phyloP scores from a whole-genome alignment of 2,113 vertebrate genomes.

The Otus sunia region DNA sequence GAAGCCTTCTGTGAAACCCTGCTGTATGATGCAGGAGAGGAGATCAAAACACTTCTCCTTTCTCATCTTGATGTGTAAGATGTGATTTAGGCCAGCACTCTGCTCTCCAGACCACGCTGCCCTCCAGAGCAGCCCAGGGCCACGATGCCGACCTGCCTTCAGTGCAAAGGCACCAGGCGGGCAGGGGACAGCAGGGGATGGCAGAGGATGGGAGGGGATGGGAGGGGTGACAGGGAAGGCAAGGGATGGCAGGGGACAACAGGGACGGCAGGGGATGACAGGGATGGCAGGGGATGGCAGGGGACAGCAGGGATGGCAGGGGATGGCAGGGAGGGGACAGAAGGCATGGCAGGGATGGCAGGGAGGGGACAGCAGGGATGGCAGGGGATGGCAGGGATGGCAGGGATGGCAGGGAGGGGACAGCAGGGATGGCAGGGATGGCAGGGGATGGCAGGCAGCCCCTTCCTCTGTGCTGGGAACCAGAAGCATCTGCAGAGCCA shows the following conservation, averaged over 20 bases:
- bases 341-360: too few species aligned
- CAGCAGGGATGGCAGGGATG: too few species aligned
- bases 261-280: too few species aligned
- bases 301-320: too few species aligned
- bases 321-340: too few species aligned
- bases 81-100: accelerated
- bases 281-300: too few species aligned
- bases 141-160: too few species aligned
- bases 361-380: too few species aligned
- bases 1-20: background rate
- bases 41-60: background rate
- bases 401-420: background rate
- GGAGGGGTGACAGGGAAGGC: too few species aligned
- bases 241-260: too few species aligned
- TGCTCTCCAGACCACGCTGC: background rate
- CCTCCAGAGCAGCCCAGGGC: background rate
- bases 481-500: background rate
- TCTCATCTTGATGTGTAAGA: background rate
- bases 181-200: background rate
- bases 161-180: accelerated
- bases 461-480: background rate
- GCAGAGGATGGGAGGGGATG: too few species aligned
- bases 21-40: background rate
- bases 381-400: background rate
- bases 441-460: background rate